Conservation (phyloP, 2,888 invertebrate species). For the Drosophila dives region DNA sequence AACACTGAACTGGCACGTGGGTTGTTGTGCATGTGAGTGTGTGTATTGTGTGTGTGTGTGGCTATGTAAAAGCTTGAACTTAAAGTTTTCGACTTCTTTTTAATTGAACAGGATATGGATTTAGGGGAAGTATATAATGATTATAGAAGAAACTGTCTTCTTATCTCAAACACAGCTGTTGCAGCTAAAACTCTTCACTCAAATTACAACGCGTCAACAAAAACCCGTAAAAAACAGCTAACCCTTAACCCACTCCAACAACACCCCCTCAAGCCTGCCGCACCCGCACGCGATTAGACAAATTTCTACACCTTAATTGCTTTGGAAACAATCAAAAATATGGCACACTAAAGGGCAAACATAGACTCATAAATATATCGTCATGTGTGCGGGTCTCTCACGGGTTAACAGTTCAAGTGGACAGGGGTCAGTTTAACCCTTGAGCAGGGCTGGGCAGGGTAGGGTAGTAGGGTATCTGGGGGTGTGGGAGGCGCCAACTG, state of each 20-base stretch:
- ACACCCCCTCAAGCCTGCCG: neutral
- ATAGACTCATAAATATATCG: slow-evolving; percentile 9
- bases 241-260: neutral
- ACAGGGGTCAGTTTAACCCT: slow-evolving; percentile 51
- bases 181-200: slow-evolving; percentile 38
- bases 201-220: slow-evolving; percentile 55
- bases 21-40: slow-evolving; percentile 4
- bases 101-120: neutral
- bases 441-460: slow-evolving; percentile 6
- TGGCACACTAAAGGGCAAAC: slow-evolving; percentile 38
- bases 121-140: neutral
- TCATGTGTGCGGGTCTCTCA: slow-evolving; percentile 70
- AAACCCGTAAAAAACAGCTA: slow-evolving; percentile 38
- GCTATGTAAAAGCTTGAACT: slow-evolving; percentile 33
- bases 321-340: slow-evolving; percentile 69
- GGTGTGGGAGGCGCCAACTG: slow-evolving; percentile 49
- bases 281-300: slow-evolving; percentile 61
- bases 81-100: slow-evolving; percentile 32
- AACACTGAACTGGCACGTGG: slow-evolving; percentile 23
- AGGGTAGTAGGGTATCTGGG: neutral
- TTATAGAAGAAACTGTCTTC: neutral
- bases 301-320: slow-evolving; percentile 72
- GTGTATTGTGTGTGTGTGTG: neutral
- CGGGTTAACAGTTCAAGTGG: slow-evolving; percentile 62
- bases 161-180: slow-evolving; percentile 56